Evolutionary conservation across 64 coral and sea anemone genomes (phyloP).

Genomic region (Pocillopora verrucosa): DNA sequence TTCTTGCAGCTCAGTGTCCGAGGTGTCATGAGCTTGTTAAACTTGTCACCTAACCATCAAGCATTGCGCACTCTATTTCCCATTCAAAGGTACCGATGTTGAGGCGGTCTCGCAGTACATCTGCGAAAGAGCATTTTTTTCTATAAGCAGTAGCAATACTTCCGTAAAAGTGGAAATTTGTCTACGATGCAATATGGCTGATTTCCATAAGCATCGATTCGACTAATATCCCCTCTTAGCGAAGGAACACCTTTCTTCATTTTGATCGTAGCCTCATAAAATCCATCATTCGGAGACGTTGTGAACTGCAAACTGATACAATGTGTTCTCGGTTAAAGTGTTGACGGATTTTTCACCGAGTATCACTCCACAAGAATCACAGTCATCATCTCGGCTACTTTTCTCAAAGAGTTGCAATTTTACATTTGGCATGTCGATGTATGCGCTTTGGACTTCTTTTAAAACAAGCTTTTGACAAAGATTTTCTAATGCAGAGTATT

Average conservation of each 20-base stretch:
- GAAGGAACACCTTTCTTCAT: constrained; percentile 1
- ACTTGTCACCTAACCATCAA: too few species aligned
- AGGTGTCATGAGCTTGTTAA: too few species aligned
- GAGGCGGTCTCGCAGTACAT: too few species aligned
- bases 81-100: too few species aligned
- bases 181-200: constrained; percentile 32
- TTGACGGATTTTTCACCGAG: constrained; percentile 12
- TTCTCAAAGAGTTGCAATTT: constrained; percentile 19
- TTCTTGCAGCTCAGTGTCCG: too few species aligned
- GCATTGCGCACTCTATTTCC: too few species aligned
- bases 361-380: constrained; percentile 10
- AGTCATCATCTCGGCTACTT: background rate
- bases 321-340: background rate
- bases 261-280: constrained; percentile 23
- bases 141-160: constrained; percentile 29
- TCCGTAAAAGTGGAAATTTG: constrained; percentile 6
- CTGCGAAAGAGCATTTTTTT: too few species aligned
- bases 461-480: constrained; percentile 20
- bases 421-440: constrained; percentile 20
- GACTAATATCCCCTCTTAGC: constrained; percentile 17
- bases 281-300: background rate
- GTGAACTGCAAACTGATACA: constrained; percentile 48
- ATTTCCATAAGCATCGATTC: constrained; percentile 24
- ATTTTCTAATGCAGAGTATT: background rate
- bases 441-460: constrained; percentile 10